A percentile compares a stretch with the other conserved stretches of the same genome.
phyloP scores from a whole-genome alignment of 2,113 vertebrate genomes.

The Podilymbus podiceps region DNA sequence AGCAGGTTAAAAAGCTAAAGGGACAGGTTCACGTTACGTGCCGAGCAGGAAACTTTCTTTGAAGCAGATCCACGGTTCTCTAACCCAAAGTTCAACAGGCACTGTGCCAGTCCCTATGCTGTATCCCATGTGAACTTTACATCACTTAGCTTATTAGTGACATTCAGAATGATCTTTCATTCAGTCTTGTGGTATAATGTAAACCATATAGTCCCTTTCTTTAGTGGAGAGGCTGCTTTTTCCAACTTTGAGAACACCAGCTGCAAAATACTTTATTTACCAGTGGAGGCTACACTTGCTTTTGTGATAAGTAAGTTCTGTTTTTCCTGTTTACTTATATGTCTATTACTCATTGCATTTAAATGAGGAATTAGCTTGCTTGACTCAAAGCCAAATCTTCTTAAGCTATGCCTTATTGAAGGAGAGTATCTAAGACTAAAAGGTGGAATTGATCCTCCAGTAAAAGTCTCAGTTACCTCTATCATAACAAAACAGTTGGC shows the following conservation, averaged over 20 bases:
- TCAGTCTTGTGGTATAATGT: neutral
- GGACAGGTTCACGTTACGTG: neutral
- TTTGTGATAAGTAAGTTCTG: constrained; percentile 12
- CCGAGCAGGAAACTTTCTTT: neutral
- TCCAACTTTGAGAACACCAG: neutral
- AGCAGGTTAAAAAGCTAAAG: constrained; percentile 32
- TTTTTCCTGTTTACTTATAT: constrained; percentile 55
- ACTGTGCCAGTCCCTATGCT: neutral
- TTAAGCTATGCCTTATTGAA: neutral
- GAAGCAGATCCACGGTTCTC: neutral
- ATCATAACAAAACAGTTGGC: neutral
- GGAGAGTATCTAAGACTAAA: neutral
- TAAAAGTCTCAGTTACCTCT: neutral
- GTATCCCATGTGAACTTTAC: neutral
- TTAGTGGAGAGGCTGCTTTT: constrained; percentile 26
- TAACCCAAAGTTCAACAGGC: neutral
- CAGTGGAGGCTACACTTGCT: neutral
- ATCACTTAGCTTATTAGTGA: constrained; percentile 5
- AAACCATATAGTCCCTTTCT: neutral
- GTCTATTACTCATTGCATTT: constrained; percentile 20
- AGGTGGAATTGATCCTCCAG: neutral
- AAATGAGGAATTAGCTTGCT: constrained; percentile 43
- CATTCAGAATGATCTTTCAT: neutral
- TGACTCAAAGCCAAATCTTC: constrained; percentile 51
- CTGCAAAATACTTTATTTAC: neutral